Evolutionary conservation across 2,113 vertebrate genomes (phyloP), one percentile per base, ranked within the genome.

Genomic region (Pogona vitticeps): DNA sequence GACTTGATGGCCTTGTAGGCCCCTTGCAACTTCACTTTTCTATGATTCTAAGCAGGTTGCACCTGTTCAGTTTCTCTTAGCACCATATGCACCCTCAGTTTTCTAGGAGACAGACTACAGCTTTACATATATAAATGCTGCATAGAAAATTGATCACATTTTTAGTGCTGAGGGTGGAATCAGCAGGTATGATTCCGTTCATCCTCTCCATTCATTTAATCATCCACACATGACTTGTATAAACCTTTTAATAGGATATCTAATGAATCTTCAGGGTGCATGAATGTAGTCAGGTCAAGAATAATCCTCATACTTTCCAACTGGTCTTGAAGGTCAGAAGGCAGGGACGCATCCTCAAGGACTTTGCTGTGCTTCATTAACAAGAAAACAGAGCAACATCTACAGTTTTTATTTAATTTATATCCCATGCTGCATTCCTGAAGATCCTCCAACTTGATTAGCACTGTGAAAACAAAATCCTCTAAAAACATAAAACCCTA

Each of bases 271-370:
- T 1, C 21, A 63, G 3, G 3, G 0, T 13, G 0, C 4, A 38
- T 79, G 63, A 76, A 42, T 77, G 86, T 76, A 88, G 8, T 23
- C 0, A 70, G 36, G n/a, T 56, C 40, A 68, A 52, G 52, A 46
- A 15, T 72, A 80, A 61, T 38, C 6, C 84, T 36, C 59, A 80
- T 28, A 9, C 86, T 33, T 14, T 89, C 70, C 23, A 67, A 28
- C 14, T 36, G 17, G 26, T 33, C n/a, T 46, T 72, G 38, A 36
- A 42, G 23, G 2, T 65, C 23, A 42, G 85, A 65, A 26, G 6
- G 26, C n/a, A n/a, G n/a, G n/a, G n/a, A 33, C 78, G 17, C 18
- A 83, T 89, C 71, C 67, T 14, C 79, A 88, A 89, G 21, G 59
- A n/a, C 6, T 89, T 26, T 31, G 36, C 21, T 72, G 40, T 31